Evolutionary conservation across 2,888 invertebrate genomes (phyloP).

Genomic region (Nephrotoma flavescens): DNA sequence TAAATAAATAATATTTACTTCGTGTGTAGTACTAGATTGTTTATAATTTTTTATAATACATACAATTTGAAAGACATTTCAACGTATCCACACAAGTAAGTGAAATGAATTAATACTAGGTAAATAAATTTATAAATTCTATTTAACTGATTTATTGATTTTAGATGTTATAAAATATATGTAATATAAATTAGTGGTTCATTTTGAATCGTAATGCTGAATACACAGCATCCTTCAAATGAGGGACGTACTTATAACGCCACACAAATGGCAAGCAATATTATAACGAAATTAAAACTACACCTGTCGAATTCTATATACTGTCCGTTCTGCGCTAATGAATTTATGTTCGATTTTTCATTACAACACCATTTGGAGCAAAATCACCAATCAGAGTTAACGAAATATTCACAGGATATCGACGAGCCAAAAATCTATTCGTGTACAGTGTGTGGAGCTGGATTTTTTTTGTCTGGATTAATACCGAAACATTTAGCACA

Average conservation of each 20-base stretch:
- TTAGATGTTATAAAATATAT: neutral
- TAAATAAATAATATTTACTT: neutral
- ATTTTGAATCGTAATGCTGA: neutral
- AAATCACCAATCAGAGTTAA: conserved; percentile 10
- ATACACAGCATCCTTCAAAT: neutral
- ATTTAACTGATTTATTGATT: neutral
- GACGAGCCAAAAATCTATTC: conserved; percentile 2
- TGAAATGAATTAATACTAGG: neutral
- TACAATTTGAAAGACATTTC: neutral
- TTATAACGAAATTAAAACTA: conserved; percentile 10
- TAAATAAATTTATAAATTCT: neutral
- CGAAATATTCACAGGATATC: neutral
- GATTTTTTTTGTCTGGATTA: conserved; percentile 10
- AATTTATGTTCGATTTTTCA: conserved; percentile 15
- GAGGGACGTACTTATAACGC: neutral
- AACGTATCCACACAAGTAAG: neutral
- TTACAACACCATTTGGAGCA: conserved; percentile 14
- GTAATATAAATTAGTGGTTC: neutral
- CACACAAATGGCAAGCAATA: conserved; percentile 1
- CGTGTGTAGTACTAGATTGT: neutral
- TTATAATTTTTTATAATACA: neutral
- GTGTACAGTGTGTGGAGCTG: conserved; percentile 14
- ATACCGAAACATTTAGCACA: conserved; percentile 14
- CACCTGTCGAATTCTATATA: conserved; percentile 12
- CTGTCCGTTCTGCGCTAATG: conserved; percentile 15